Evolutionary conservation across 2,797 vertebrate genomes (phyloP).

Genomic region (Sebastes oblongus): DNA sequence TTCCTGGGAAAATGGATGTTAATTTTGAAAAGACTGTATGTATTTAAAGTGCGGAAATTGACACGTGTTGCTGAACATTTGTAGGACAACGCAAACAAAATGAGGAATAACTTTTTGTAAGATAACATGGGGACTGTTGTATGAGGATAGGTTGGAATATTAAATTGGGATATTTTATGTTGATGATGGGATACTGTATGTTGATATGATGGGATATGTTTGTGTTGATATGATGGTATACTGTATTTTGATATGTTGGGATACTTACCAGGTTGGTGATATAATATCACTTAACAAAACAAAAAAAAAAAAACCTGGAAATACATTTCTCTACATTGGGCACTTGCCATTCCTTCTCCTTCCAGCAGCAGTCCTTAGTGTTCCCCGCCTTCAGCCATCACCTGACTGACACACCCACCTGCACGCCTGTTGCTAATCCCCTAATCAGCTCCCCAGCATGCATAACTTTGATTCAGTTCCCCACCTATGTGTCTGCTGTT

Average conservation of each 20-base stretch:
- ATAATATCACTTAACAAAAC: not conserved
- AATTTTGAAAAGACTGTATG: too few relatives aligned
- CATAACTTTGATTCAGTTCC: not conserved
- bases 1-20: fast-evolving
- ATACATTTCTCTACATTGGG: not conserved
- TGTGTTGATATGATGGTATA: not conserved
- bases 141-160: not conserved
- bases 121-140: too few relatives aligned
- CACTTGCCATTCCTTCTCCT: not conserved
- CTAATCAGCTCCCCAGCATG: not conserved
- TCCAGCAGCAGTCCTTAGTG: not conserved
- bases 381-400: not conserved
- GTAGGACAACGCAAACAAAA: too few relatives aligned
- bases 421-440: not conserved
- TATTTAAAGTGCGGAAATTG: too few relatives aligned
- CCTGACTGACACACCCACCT: not conserved
- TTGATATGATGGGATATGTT: not conserved
- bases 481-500: not conserved
- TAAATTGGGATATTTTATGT: too few relatives aligned
- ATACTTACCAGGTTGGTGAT: not conserved
- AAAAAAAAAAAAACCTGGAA: not conserved
- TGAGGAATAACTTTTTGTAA: too few relatives aligned
- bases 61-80: too few relatives aligned
- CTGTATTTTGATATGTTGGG: not conserved
- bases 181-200: not conserved